Base-by-base conservation (phyloP, 64 coral and sea anemone species). In the Actinia equina region DNA sequence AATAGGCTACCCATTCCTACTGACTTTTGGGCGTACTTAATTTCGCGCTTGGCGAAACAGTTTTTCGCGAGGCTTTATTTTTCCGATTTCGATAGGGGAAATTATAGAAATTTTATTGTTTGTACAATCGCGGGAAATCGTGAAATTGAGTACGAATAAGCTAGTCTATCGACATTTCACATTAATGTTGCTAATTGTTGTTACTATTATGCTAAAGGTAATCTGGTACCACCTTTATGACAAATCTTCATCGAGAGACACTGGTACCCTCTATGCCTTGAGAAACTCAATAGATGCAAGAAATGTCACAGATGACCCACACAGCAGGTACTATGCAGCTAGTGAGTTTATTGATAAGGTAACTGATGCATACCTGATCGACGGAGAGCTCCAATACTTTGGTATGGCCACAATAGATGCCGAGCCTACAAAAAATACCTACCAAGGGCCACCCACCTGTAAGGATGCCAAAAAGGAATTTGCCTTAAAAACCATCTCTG, bases 221-320 rank as follows among this genome's bases (percentile, higher is more conserved):
- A 91, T 95, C 43, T 95, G 89, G 89, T 2, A 91, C 44, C 74
- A 95, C 19, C 41, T 95, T 0, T 95, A 95, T 55, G 71, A 80
- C 13, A 88, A 82, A 13, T 30, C 0, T 2, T 95, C 90, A 52
- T 59, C 89, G 4, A 65, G 90, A 16, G 94, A 92, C 51, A 65
- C 0, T 7, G 94, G 94, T 18, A 95, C 94, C 9, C 55, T 92
- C 4, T 79, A 92, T 89, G 89, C 86, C 7, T 30, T 30, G 0
- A 27, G 87, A 61, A 95, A 95, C 79, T 43, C 54, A 2, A 82
- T 87, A 17, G 63, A 92, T 87, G 85, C 90, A 82, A 61, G 90
- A 30, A 92, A 88, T 92, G 85, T 92, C 4, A 63, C 58, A 23
- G 22, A 80, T 15, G 62, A 88, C 18, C 91, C 86, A 12, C 85